Percentiles rank a stretch among this genome's conserved stretches.
phyloP scores from a whole-genome alignment of 2,888 invertebrate species.

The Penaeus monodon region DNA sequence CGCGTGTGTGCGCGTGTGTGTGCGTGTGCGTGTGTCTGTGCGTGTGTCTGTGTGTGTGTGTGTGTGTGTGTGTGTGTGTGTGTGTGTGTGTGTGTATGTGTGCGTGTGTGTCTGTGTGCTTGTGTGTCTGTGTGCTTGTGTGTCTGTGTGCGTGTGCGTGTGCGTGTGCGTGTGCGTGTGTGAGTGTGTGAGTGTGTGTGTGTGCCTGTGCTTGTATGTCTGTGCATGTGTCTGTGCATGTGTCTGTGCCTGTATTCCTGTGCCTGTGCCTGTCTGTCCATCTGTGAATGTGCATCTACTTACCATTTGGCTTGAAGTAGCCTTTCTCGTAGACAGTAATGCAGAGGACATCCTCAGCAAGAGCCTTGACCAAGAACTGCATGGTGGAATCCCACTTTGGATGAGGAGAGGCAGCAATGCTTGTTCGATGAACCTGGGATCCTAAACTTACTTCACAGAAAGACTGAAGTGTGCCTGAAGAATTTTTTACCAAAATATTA shows the following conservation, averaged over 20 bases:
- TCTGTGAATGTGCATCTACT: slow-evolving; percentile 65
- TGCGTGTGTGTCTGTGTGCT: background rate
- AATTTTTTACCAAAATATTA: slow-evolving; percentile 2
- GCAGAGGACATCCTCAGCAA: slow-evolving; percentile 78
- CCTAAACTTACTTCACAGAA: slow-evolving; percentile 83
- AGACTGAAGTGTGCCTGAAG: slow-evolving; percentile 77
- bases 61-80: background rate
- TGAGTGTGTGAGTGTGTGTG: background rate
- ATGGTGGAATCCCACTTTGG: slow-evolving; percentile 82
- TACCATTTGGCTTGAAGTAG: slow-evolving; percentile 81
- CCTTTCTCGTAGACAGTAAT: slow-evolving; percentile 81
- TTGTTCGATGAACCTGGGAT: slow-evolving; percentile 79
- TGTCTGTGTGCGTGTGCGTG: background rate
- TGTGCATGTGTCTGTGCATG: background rate
- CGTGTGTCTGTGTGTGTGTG: background rate
- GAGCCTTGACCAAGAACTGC: slow-evolving; percentile 81
- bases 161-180: background rate
- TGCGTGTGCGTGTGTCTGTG: background rate
- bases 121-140: background rate
- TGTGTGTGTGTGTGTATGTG: background rate
- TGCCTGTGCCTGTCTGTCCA: background rate
- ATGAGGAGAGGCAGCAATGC: slow-evolving; percentile 75
- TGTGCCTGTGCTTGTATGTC: background rate
- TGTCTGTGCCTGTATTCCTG: background rate
- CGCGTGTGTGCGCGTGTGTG: background rate